Evolutionary conservation across 2,797 vertebrate genomes (phyloP).

Genomic region (Pampus argenteus): DNA sequence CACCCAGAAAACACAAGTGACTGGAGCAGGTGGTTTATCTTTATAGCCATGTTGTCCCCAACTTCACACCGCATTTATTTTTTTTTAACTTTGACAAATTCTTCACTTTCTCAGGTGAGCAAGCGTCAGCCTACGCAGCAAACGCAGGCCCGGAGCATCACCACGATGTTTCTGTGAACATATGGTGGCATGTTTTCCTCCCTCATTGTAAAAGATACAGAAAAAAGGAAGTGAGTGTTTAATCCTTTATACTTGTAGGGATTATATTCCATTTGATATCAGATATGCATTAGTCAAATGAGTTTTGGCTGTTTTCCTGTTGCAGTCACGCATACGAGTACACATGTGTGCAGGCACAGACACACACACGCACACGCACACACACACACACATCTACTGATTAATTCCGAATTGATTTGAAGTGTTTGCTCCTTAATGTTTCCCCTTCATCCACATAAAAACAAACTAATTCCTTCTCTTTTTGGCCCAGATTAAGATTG

Average conservation of each 20-base stretch:
- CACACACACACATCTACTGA: slow-evolving; percentile 5
- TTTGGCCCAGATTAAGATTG: slow-evolving; percentile 58
- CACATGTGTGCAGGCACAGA: neutral
- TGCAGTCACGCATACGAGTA: slow-evolving; percentile 26
- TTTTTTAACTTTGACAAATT: slow-evolving; percentile 39
- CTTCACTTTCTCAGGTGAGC: slow-evolving; percentile 46
- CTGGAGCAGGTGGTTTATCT: slow-evolving; percentile 45
- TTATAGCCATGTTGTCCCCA: slow-evolving; percentile 20
- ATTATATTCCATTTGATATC: slow-evolving; percentile 77
- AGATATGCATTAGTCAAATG: slow-evolving; percentile 77
- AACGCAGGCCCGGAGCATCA: slow-evolving; percentile 38
- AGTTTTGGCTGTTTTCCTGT: slow-evolving; percentile 32
- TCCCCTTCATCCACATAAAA: slow-evolving; percentile 30
- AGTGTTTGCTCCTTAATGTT: slow-evolving; percentile 19
- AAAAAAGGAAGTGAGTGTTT: slow-evolving; percentile 61
- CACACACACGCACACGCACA: slow-evolving; percentile 7
- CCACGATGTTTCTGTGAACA: slow-evolving; percentile 50
- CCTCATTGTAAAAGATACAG: slow-evolving; percentile 45
- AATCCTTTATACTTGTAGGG: slow-evolving; percentile 70
- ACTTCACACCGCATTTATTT: slow-evolving; percentile 7
- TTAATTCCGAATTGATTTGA: slow-evolving; percentile 3
- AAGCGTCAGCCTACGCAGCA: slow-evolving; percentile 42
- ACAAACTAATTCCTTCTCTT: slow-evolving; percentile 44
- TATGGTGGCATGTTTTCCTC: slow-evolving; percentile 31
- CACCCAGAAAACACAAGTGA: slow-evolving; percentile 25